Conservation (phyloP, 2,113 vertebrate genomes). For the Vanacampus margaritifer region DNA sequence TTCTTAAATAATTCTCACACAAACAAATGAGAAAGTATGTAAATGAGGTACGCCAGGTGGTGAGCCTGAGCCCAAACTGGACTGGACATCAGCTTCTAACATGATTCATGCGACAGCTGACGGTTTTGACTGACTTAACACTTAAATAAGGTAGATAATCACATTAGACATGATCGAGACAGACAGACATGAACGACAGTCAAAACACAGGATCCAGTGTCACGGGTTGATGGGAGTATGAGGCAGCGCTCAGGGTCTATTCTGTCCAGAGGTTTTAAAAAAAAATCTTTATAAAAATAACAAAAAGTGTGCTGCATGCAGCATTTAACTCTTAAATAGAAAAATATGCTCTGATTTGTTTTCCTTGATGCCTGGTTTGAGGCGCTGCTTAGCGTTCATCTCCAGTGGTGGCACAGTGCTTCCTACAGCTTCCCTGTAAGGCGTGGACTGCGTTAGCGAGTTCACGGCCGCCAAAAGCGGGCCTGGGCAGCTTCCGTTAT, state of each 20-base stretch:
- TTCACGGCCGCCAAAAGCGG: slow-evolving; percentile 83
- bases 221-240: slow-evolving; percentile 71
- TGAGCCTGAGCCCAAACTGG: slow-evolving; percentile 87
- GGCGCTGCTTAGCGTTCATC: slow-evolving; percentile 28
- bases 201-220: slow-evolving; percentile 87
- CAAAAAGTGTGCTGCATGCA: slow-evolving; percentile 78
- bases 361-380: slow-evolving; percentile 45
- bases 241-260: slow-evolving; percentile 87
- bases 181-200: slow-evolving; percentile 61
- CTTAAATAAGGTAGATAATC: slow-evolving; percentile 79
- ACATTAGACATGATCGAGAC: slow-evolving; percentile 58
- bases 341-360: slow-evolving; percentile 83
- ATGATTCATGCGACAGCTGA: slow-evolving; percentile 72
- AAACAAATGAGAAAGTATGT: slow-evolving; percentile 88
- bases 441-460: slow-evolving; percentile 92
- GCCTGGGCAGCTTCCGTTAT: slow-evolving; percentile 78
- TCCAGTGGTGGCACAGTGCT: slow-evolving; percentile 76
- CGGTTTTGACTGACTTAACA: slow-evolving; percentile 65
- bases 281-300: slow-evolving; percentile 87
- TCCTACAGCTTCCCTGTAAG: slow-evolving; percentile 88
- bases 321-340: slow-evolving; percentile 92
- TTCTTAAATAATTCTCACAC: slow-evolving; percentile 98
- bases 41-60: slow-evolving; percentile 98
- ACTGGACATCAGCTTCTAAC: slow-evolving; percentile 74
- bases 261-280: slow-evolving; percentile 81